A percentile compares a stretch with the other conserved stretches of the same genome.
phyloP scores from a whole-genome alignment of 2,113 vertebrate genomes.

The Emydura subglobosa region DNA sequence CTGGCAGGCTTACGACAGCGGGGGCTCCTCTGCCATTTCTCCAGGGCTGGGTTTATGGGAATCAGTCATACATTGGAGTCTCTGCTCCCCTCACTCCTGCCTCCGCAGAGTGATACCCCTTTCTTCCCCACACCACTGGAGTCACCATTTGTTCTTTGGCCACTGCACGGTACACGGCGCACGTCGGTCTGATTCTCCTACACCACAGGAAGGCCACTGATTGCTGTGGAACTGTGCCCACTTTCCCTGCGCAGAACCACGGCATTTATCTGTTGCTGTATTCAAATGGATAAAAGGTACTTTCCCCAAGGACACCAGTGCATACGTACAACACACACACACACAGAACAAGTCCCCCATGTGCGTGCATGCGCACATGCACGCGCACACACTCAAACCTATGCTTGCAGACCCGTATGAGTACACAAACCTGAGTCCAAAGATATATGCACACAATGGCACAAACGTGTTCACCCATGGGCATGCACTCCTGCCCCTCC shows the following conservation, averaged over 20 bases:
- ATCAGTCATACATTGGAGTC: background rate
- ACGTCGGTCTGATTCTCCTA: background rate
- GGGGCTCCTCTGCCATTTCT: background rate
- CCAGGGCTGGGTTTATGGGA: background rate
- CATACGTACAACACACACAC: no score
- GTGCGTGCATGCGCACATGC: no score
- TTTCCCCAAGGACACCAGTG: background rate
- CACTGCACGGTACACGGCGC: background rate
- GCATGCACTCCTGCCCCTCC: no score
- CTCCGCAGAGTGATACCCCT: no score
- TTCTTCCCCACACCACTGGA: background rate
- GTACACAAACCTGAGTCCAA: background rate
- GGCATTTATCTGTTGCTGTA: background rate
- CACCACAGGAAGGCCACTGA: background rate
- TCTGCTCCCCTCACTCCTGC: background rate
- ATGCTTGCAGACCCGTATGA: background rate
- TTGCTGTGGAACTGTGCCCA: background rate
- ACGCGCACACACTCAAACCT: no score
- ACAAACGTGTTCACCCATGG: background rate
- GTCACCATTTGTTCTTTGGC: background rate
- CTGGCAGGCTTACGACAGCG: background rate
- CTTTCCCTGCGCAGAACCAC: background rate
- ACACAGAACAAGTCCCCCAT: background rate
- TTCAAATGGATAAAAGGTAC: background rate
- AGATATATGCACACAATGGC: background rate